A percentile compares a stretch with the other conserved stretches of the same genome.
Conservation (phyloP, 2,797 vertebrate species). For the Peromyscus eremicus region DNA sequence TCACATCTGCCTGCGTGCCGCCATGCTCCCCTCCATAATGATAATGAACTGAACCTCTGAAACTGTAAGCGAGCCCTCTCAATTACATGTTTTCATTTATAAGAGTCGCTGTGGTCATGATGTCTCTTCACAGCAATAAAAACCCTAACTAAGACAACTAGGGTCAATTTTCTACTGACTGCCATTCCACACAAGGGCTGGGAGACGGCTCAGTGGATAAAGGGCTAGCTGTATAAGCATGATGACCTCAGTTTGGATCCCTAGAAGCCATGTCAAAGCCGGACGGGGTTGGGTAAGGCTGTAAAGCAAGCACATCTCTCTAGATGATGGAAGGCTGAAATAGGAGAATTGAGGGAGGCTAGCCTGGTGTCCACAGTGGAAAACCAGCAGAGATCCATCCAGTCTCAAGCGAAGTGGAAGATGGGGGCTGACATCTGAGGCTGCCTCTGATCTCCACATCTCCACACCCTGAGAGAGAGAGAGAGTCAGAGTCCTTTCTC, state of each 20-base stretch:
- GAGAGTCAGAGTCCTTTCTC: conserved; percentile 70
- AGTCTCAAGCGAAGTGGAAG: neutral
- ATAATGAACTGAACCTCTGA: too few relatives aligned
- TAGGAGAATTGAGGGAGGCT: neutral
- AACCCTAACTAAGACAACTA: too few relatives aligned
- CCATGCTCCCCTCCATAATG: too few relatives aligned
- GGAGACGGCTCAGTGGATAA: neutral
- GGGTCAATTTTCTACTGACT: conserved; percentile 10
- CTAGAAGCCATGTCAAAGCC: neutral
- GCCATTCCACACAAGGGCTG: neutral
- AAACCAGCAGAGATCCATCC: neutral
- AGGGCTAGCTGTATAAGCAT: neutral
- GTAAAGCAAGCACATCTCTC: neutral
- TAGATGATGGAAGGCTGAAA: neutral
- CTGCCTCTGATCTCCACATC: neutral
- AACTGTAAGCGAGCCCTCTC: too few relatives aligned
- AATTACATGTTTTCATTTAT: too few relatives aligned
- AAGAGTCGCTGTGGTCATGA: too few relatives aligned
- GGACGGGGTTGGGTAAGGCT: neutral
- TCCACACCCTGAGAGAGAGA: neutral
- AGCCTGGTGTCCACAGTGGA: neutral
- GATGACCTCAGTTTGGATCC: neutral
- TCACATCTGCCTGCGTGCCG: too few relatives aligned
- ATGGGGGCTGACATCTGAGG: neutral
- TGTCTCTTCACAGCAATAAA: too few relatives aligned